Conservation (phyloP, 2,888 invertebrate species). For the Leptarthrus brevirostris region DNA sequence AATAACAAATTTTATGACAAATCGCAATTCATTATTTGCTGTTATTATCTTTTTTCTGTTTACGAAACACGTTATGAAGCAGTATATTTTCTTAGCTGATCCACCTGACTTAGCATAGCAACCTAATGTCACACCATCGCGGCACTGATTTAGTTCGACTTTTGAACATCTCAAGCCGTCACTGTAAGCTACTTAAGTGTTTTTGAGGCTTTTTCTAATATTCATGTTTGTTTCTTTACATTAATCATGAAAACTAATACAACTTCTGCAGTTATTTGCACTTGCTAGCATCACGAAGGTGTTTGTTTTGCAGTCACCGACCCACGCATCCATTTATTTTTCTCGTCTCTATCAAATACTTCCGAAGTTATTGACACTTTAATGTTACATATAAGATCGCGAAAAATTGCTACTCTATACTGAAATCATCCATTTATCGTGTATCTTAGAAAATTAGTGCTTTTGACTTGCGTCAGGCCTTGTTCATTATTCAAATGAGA, state of each 20-base stretch:
- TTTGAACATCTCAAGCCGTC: no score
- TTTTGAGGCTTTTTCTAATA: neutral
- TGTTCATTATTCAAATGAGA: neutral
- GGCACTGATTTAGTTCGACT: no score
- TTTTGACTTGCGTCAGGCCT: neutral
- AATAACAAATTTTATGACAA: no score
- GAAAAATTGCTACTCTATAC: neutral
- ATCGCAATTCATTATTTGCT: no score
- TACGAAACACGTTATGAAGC: no score
- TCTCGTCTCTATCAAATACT: neutral
- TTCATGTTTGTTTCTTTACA: neutral
- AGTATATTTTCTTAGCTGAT: no score
- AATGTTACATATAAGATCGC: neutral
- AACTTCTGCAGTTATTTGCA: constrained; percentile 12
- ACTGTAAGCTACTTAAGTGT: neutral
- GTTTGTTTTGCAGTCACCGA: neutral
- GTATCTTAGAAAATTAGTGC: neutral
- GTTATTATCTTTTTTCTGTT: no score
- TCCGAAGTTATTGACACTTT: constrained; percentile 4
- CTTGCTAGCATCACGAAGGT: neutral
- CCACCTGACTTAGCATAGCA: no score
- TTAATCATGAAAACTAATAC: constrained; percentile 5
- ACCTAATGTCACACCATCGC: no score
- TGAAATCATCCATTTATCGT: neutral
- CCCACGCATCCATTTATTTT: neutral